Evolutionary conservation across 92 coral and sea anemone species (phyloP).

Genomic region (Zoanthus solanderi): DNA sequence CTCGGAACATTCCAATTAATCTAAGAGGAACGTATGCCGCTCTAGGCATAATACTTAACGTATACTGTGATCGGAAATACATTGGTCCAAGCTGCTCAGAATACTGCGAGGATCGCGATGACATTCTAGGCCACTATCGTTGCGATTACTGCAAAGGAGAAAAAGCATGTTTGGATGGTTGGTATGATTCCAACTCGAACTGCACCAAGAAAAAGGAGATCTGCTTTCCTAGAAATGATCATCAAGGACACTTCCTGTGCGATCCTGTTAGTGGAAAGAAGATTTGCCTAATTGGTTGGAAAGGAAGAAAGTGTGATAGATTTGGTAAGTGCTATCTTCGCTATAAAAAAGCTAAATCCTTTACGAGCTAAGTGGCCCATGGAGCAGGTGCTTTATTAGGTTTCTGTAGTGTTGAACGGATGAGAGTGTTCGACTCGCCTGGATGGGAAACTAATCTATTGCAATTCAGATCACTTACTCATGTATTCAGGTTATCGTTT

Average conservation of each 20-base stretch:
- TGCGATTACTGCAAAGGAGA: slow-evolving; percentile 39
- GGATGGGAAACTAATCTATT: no score
- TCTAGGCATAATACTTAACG: slow-evolving; percentile 21
- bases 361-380: no score
- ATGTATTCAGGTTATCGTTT: no score
- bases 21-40: neutral
- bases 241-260: slow-evolving; percentile 13
- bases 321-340: neutral
- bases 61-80: slow-evolving; percentile 27
- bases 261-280: slow-evolving; percentile 40
- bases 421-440: no score
- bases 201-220: slow-evolving; percentile 29
- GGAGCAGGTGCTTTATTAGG: no score
- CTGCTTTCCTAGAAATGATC: slow-evolving; percentile 32
- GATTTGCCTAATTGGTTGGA: slow-evolving; percentile 26
- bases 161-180: slow-evolving; percentile 27
- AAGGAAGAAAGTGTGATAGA: slow-evolving; percentile 11
- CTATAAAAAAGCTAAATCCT: no score
- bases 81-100: slow-evolving; percentile 25
- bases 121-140: slow-evolving; percentile 16
- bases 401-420: no score
- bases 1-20: slow-evolving; percentile 13
- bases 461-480: no score
- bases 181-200: slow-evolving; percentile 23
- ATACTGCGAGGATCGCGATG: slow-evolving; percentile 14